Percentiles rank a stretch among this genome's conserved stretches.
Conservation (phyloP, 2,113 vertebrate species). For the Marmota flaviventris region DNA sequence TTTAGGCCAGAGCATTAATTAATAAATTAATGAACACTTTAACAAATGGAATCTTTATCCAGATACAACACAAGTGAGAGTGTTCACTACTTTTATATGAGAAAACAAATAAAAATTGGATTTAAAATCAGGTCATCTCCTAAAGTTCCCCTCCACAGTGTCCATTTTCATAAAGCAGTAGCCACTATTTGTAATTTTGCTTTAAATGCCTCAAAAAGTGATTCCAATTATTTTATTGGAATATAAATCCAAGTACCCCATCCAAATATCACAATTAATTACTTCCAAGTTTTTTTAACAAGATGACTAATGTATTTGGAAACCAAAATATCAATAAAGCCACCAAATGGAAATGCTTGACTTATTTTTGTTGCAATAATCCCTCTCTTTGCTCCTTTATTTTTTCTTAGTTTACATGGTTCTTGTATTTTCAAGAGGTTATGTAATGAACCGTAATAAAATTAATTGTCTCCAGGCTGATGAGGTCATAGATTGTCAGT, state of each 20-base stretch:
- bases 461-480: slow-evolving; percentile 73
- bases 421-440: slow-evolving; percentile 67
- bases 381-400: neutral
- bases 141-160: neutral
- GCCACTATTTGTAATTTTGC: neutral
- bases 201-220: neutral
- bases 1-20: neutral
- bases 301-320: slow-evolving; percentile 1
- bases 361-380: neutral
- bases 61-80: neutral
- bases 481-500: slow-evolving; percentile 70
- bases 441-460: slow-evolving; percentile 72
- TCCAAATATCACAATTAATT: slow-evolving; percentile 29
- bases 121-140: neutral
- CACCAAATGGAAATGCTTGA: neutral
- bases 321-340: neutral
- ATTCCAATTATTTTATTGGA: neutral
- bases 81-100: neutral
- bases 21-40: neutral
- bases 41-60: neutral
- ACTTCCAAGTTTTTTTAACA: neutral
- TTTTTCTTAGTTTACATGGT: slow-evolving; percentile 41
- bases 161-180: neutral
- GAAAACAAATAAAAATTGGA: neutral
- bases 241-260: neutral